phyloP scores from a whole-genome alignment of 2,888 invertebrate genomes.

The Epsilonema sp. region DNA sequence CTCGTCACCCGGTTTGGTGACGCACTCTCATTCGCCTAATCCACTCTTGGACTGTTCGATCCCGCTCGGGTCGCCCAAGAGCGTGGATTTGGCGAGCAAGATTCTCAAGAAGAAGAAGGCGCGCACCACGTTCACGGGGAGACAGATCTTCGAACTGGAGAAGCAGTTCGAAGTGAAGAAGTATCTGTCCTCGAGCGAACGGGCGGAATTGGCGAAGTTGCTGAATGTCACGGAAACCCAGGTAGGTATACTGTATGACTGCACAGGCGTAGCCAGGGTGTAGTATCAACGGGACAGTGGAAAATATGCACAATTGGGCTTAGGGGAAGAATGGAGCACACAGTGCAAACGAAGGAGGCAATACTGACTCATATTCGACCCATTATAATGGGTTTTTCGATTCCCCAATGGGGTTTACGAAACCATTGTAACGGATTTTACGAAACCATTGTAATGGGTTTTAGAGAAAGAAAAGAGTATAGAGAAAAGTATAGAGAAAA shows the following conservation, averaged over 20 bases:
- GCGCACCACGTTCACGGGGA: conserved; percentile 75
- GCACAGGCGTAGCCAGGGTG: background rate
- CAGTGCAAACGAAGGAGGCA: no score
- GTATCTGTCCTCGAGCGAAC: conserved; percentile 75
- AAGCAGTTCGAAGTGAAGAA: conserved; percentile 86
- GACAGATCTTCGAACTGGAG: conserved; percentile 74
- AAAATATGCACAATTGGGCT: no score
- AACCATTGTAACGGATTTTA: no score
- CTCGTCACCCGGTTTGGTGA: background rate
- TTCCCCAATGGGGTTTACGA: no score
- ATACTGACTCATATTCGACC: no score
- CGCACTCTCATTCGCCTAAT: background rate
- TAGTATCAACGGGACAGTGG: background rate
- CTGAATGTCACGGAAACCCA: conserved; percentile 86
- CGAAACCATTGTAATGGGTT: no score
- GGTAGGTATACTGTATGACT: no score
- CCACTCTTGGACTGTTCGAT: background rate
- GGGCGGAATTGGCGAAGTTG: conserved; percentile 78
- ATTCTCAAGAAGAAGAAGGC: conserved; percentile 45
- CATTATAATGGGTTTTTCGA: no score
- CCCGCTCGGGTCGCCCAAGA: background rate
- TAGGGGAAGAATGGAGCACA: no score
- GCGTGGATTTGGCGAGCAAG: background rate
- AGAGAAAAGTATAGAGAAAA: no score
- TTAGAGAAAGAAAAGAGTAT: no score